A percentile compares a stretch with the other conserved stretches of the same genome.
phyloP scores from a whole-genome alignment of 2,888 invertebrate species.

The Ophion ventricosus region DNA sequence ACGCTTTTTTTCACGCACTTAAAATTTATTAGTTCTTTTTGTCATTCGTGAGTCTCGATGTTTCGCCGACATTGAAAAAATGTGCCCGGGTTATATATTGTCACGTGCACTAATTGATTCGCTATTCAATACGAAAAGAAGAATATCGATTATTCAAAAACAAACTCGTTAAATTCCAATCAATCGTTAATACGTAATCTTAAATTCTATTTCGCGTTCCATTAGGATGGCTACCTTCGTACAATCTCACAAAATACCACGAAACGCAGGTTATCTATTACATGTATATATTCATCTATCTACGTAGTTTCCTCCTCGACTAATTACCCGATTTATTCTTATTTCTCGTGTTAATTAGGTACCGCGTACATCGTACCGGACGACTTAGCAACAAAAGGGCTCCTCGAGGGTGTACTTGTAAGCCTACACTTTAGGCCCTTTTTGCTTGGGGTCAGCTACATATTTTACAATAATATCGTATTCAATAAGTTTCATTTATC shows the following conservation, averaged over 20 bases:
- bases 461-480: conserved; percentile 11
- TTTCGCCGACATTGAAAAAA: conserved; percentile 8
- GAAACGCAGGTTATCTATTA: conserved; percentile 41
- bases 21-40: background rate
- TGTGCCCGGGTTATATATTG: conserved; percentile 66
- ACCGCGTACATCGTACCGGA: background rate
- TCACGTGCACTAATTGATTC: conserved; percentile 72
- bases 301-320: background rate
- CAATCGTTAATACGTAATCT: background rate
- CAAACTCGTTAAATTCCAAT: conserved; percentile 36
- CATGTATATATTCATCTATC: conserved; percentile 23
- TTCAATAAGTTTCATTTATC: conserved; percentile 1
- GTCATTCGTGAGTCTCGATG: background rate
- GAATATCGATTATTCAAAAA: conserved; percentile 14
- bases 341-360: background rate
- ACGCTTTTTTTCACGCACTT: background rate
- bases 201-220: background rate
- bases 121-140: conserved; percentile 56
- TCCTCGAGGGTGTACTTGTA: background rate
- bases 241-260: conserved; percentile 30
- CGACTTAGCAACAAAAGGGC: background rate
- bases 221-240: conserved; percentile 7
- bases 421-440: background rate
- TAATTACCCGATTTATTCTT: background rate
- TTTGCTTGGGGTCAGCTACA: background rate